Conservation (phyloP, 2,888 invertebrate genomes). For the Leucozona laternaria region DNA sequence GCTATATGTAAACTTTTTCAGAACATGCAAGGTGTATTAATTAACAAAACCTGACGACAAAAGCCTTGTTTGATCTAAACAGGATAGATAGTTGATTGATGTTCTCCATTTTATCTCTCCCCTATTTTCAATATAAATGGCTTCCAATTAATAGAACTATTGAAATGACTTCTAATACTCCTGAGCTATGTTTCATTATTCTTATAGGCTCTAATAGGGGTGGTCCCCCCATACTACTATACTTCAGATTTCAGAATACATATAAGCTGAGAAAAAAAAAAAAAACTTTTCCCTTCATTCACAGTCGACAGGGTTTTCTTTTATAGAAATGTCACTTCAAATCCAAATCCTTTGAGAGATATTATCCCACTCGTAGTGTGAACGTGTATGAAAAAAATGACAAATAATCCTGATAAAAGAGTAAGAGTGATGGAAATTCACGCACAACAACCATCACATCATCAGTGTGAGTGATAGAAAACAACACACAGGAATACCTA, state of each 20-base stretch:
- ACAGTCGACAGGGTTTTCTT: constrained; percentile 62
- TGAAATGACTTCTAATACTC: constrained; percentile 41
- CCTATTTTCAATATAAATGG: constrained; percentile 50
- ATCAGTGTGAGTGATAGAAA: constrained; percentile 35
- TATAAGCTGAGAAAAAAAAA: not conserved
- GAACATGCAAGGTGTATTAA: no score
- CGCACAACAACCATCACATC: constrained; percentile 66
- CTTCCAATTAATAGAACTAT: constrained; percentile 55
- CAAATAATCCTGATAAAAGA: constrained; percentile 60
- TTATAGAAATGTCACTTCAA: constrained; percentile 75
- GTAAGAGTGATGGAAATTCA: constrained; percentile 65
- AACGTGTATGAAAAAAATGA: constrained; percentile 66
- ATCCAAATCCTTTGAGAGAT: constrained; percentile 73
- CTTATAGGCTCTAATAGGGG: constrained; percentile 23
- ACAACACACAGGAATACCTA: not conserved
- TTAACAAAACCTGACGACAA: no score
- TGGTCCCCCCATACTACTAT: not conserved
- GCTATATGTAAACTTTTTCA: no score
- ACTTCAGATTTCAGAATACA: constrained; percentile 40
- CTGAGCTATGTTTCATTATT: constrained; percentile 40
- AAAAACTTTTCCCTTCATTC: constrained; percentile 64
- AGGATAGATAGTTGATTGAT: constrained; percentile 1
- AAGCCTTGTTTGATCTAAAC: not conserved
- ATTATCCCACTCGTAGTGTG: constrained; percentile 75
- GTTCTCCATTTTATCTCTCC: constrained; percentile 54